These are phyloP conservation scores for Drosophila rellima DNA, from an alignment of 2,888 invertebrate genomes.

Conservation along the genomic window DNA sequence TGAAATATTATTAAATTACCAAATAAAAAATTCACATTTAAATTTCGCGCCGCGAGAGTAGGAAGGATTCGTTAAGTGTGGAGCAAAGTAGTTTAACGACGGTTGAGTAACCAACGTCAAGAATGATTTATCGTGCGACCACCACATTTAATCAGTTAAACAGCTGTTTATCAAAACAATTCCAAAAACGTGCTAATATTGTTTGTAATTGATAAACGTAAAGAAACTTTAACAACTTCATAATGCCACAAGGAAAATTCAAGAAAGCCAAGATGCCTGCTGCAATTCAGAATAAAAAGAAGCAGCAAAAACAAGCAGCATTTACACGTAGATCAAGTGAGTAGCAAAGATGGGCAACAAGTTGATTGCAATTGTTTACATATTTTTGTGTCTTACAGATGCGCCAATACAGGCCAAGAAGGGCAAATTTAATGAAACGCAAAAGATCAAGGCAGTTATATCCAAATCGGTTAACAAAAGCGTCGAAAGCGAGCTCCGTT, in stretches of 20 bases:
- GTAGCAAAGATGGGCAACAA: constrained; percentile 67
- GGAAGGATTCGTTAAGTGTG: background rate
- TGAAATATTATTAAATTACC: no score
- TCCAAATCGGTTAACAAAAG: constrained; percentile 88
- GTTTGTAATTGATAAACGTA: background rate
- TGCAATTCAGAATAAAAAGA: constrained; percentile 86
- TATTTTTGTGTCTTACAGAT: constrained; percentile 86
- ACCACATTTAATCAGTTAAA: constrained; percentile 10
- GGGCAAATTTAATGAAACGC: constrained; percentile 87
- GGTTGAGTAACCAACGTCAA: background rate
- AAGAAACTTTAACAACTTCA: background rate
- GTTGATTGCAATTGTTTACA: constrained; percentile 12
- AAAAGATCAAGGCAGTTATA: constrained; percentile 88
- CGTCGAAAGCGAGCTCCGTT: constrained; percentile 88
- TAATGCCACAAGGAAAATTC: constrained; percentile 89
- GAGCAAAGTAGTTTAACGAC: background rate
- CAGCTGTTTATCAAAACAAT: constrained; percentile 46
- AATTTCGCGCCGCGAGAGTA: no score
- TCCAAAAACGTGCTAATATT: constrained; percentile 41
- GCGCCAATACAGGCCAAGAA: constrained; percentile 89
- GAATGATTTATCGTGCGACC: constrained; percentile 20
- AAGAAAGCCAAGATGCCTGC: constrained; percentile 88
- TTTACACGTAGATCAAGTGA: constrained; percentile 88
- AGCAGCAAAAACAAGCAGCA: constrained; percentile 86
- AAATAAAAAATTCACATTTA: no score